phyloP scores from a whole-genome alignment of 2,888 invertebrate genomes.

The Chaitophorus viminalis region DNA sequence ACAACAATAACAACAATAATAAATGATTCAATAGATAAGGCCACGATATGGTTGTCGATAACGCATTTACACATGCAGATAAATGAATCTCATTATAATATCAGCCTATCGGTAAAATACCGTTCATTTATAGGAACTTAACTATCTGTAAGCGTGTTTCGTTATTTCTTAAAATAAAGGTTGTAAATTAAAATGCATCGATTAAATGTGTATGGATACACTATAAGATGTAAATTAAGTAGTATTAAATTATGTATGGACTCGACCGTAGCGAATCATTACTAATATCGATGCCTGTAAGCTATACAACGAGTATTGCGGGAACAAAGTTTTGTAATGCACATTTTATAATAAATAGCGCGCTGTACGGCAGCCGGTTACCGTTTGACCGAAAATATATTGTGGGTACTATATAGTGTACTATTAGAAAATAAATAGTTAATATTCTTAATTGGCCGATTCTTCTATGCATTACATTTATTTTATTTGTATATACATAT shows the following conservation, averaged over 20 bases:
- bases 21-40: neutral
- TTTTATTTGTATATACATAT: neutral
- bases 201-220: neutral
- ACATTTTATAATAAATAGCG: neutral
- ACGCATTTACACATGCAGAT: neutral
- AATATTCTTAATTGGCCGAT: neutral
- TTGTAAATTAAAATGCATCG: conserved; percentile 3
- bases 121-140: neutral
- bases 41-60: conserved; percentile 6
- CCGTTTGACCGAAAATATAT: conserved; percentile 4
- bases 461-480: neutral
- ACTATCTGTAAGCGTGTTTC: neutral
- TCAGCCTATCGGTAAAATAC: neutral
- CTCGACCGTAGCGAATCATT: neutral
- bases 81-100: conserved; percentile 15
- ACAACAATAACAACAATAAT: conserved; percentile 24
- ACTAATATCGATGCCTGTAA: conserved; percentile 24
- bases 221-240: neutral
- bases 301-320: neutral
- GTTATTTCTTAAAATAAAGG: neutral
- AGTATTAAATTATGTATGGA: neutral
- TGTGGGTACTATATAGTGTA: too few relatives aligned
- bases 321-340: neutral
- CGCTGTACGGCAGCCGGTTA: neutral
- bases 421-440: neutral